These are phyloP conservation scores for Chloebia gouldiae DNA, from an alignment of 2,113 vertebrate genomes.

Conservation along the genomic window DNA sequence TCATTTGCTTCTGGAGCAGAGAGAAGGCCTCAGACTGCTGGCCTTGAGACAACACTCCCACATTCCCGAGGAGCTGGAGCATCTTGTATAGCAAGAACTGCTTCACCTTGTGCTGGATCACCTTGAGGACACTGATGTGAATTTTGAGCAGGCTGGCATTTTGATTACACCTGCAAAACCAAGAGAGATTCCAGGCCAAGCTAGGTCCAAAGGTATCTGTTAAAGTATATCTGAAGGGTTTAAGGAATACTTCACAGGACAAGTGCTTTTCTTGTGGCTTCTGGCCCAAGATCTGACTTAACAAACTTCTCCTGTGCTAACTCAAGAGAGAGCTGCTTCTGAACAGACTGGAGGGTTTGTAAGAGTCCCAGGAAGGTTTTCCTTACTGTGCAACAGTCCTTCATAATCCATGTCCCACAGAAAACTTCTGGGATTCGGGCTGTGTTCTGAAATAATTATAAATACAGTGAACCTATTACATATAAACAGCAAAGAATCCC, in stretches of 20 bases:
- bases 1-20: not conserved
- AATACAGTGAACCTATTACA: not conserved
- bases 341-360: not conserved
- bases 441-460: conserved; percentile 39
- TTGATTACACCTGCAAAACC: conserved; percentile 24
- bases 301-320: not conserved
- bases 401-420: not conserved
- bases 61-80: not conserved
- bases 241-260: conserved; percentile 24
- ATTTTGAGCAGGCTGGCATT: not conserved
- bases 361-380: not conserved
- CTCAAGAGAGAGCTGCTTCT: not conserved
- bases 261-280: not conserved
- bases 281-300: not conserved
- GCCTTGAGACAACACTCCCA: not conserved
- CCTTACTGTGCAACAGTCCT: not conserved
- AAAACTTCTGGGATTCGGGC: not conserved
- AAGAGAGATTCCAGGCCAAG: conserved; percentile 31
- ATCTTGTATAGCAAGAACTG: not conserved
- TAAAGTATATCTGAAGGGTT: conserved; percentile 25
- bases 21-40: not conserved
- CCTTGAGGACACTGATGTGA: not conserved
- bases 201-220: not conserved
- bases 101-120: conserved; percentile 24
- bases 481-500: not conserved